These are phyloP conservation scores for Pempheris klunzingeri DNA, from an alignment of 2,797 vertebrate species.

Conservation along the genomic window DNA sequence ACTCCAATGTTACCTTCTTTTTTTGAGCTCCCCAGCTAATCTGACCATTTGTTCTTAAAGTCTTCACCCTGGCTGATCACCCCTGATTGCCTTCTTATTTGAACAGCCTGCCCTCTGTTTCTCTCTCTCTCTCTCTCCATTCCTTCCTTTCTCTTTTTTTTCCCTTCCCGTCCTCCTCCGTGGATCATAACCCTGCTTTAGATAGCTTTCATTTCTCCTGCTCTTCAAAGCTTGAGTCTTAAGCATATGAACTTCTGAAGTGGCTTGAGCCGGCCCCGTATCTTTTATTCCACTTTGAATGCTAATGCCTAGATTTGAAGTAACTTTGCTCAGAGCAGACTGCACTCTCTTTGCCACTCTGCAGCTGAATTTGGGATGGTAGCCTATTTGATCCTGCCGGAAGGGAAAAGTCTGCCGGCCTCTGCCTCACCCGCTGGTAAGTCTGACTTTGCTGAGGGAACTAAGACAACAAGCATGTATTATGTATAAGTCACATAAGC, in stretches of 20 bases:
- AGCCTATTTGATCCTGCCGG: constrained; percentile 39
- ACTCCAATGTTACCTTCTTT: constrained; percentile 20
- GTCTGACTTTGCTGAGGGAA: constrained; percentile 20
- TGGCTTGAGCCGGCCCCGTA: constrained; percentile 66
- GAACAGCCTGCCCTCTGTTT: constrained; percentile 40
- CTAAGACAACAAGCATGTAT: constrained; percentile 13
- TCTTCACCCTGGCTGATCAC: constrained; percentile 54
- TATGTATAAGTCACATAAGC: not conserved
- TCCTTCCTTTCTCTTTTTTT: constrained; percentile 38
- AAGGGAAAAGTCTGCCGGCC: constrained; percentile 25
- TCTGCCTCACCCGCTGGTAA: constrained; percentile 28
- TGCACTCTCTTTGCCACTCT: constrained; percentile 45
- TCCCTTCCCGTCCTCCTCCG: constrained; percentile 42
- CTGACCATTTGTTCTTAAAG: constrained; percentile 63
- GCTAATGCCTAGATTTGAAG: constrained; percentile 71
- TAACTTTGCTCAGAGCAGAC: constrained; percentile 56
- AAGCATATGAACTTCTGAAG: constrained; percentile 77
- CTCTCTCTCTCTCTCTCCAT: constrained; percentile 37
- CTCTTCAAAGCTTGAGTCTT: constrained; percentile 77
- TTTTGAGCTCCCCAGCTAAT: constrained; percentile 54
- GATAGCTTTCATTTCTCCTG: constrained; percentile 72
- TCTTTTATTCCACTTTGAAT: constrained; percentile 75
- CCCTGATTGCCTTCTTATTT: constrained; percentile 46
- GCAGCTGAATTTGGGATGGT: constrained; percentile 39
- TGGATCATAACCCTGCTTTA: constrained; percentile 78